phyloP scores from a whole-genome alignment of 1,140 invertebrate genomes.

The Hypothenemus hampei region DNA sequence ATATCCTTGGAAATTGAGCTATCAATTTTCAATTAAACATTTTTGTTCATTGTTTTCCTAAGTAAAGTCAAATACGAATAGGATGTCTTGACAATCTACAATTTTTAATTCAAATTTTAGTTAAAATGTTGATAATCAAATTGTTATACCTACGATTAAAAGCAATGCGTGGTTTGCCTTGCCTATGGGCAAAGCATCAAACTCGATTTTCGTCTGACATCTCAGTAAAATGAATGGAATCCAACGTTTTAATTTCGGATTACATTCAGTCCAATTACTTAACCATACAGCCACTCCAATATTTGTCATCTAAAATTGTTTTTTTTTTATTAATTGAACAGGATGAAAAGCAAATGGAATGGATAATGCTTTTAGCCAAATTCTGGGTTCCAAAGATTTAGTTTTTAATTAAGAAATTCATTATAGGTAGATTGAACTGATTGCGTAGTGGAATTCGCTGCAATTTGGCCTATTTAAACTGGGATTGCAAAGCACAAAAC shows the following conservation, averaged over 20 bases:
- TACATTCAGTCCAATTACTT: background rate
- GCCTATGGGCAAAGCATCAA: background rate
- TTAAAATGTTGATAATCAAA: background rate
- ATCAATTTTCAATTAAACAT: background rate
- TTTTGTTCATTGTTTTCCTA: background rate
- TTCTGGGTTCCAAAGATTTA: too few species aligned
- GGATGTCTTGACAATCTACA: background rate
- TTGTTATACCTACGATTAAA: background rate
- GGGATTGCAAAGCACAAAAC: too few species aligned
- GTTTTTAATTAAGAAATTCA: too few species aligned
- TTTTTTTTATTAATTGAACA: too few species aligned
- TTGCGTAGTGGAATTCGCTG: too few species aligned
- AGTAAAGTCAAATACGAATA: background rate
- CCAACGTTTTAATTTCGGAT: background rate
- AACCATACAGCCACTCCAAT: background rate
- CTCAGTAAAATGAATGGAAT: background rate
- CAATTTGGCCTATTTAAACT: too few species aligned
- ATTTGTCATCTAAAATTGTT: background rate
- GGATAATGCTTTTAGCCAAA: too few species aligned
- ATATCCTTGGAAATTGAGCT: too few species aligned
- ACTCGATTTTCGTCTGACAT: background rate
- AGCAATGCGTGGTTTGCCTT: background rate
- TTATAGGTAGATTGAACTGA: too few species aligned
- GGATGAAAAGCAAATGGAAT: too few species aligned
- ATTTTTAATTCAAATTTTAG: background rate